phyloP scores from a whole-genome alignment of 2,113 vertebrate genomes.

The Corythaixoides concolor region DNA sequence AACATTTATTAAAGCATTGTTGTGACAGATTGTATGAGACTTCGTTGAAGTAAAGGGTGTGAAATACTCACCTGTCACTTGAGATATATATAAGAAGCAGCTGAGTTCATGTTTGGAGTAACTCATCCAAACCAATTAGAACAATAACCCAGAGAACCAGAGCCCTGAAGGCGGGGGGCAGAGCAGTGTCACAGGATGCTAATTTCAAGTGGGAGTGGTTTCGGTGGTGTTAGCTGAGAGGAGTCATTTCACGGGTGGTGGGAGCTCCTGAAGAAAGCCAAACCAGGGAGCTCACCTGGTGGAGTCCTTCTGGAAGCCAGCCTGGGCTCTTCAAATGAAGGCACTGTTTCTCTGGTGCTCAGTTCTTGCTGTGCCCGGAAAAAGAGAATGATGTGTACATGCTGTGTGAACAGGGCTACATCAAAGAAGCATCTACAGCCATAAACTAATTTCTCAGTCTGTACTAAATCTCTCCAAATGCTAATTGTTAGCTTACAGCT shows the following conservation, averaged over 20 bases:
- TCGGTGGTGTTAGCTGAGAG: background rate
- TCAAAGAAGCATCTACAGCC: background rate
- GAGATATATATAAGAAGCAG: background rate
- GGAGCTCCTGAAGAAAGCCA: background rate
- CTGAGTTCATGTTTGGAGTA: background rate
- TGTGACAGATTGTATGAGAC: background rate
- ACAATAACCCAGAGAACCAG: background rate
- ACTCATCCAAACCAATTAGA: background rate
- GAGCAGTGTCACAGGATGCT: background rate
- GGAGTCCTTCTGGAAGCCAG: background rate
- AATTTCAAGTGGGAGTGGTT: background rate
- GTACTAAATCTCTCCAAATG: background rate
- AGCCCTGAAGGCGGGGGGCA: rapidly evolving
- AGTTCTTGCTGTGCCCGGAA: background rate
- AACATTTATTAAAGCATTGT: background rate
- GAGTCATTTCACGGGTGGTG: background rate
- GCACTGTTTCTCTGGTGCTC: background rate
- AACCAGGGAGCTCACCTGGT: background rate
- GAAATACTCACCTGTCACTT: constrained; percentile 44
- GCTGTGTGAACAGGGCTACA: background rate
- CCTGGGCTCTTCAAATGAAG: background rate
- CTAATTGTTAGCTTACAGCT: background rate
- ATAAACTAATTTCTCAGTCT: background rate
- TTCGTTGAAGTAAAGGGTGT: background rate
- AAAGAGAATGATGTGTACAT: background rate